Base-by-base conservation (phyloP, 2,888 invertebrate genomes). In the Microchrysa polita region DNA sequence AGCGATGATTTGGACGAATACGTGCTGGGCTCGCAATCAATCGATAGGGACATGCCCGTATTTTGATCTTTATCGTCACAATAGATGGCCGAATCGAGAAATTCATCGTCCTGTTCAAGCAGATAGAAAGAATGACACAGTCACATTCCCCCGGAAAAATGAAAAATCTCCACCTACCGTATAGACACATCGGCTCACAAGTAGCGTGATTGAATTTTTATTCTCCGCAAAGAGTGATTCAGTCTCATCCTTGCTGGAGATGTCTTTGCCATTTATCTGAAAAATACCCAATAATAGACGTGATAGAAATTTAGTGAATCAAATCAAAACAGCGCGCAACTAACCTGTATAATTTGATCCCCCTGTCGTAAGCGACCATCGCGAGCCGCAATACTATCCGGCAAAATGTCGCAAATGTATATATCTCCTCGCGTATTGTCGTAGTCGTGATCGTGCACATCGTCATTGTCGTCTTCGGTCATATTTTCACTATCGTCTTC, bases 351-450 rank as follows among this genome's bases (percentile, higher is more conserved):
- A 77, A 90, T 88, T 83, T 90, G 89, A 83, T 90, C 90, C 40
- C 90, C 89, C 78, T 88, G 87, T 48, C 87, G 83, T 44, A 90
- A 81, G 44, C 89, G 86, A 34, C 89, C 90, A 79, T 90, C 89
- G 57, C 86, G 83, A 34, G 87, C 87, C 4, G 90, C 90, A 20
- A 89, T 84, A 79, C 89, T 88, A 77, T 87, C 87, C 23, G 87
- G 86, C 74, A 88, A 86, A 79, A 90, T 88, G 83, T 90, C 90
- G 79, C 90, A 89, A 78, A 92, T 89, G 81, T 90, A 91, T 72
- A 92, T 90, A 81, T 91, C 91, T 55, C 89, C 81, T 74, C 80
- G 80, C 12, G 77, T 87, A 77, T 88, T 86, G 55, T 83, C 86
- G 77, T 88, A 87, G 73, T 88, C 88, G 5, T 5, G 42, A 20